Conservation (phyloP, 1,140 invertebrate species). For the Drosophila truncata region DNA sequence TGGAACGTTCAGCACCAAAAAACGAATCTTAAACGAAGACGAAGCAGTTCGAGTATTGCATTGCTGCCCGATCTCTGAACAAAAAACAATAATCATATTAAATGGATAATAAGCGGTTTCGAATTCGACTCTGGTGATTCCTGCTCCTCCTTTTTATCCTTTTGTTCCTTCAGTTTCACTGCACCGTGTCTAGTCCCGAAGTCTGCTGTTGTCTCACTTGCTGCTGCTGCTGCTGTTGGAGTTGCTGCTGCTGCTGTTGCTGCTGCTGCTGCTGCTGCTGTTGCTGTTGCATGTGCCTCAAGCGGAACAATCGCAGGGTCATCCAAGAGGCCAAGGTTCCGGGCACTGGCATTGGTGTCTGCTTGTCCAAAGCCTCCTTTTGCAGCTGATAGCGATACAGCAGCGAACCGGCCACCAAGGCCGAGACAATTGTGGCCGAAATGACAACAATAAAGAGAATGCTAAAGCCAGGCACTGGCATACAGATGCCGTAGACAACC, state of each 20-base stretch:
- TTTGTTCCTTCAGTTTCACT: constrained; percentile 36
- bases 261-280: constrained; percentile 73
- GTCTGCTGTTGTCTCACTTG: constrained; percentile 41
- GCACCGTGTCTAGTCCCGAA: constrained; percentile 69
- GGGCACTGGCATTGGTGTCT: constrained; percentile 86
- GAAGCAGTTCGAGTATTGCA: constrained; percentile 69
- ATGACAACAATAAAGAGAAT: constrained; percentile 94
- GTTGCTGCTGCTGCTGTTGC: constrained; percentile 55
- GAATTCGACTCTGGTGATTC: constrained; percentile 9
- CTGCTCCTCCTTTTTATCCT: neutral
- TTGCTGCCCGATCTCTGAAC: constrained; percentile 65
- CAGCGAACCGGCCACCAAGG: constrained; percentile 91
- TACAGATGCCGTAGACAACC: constrained; percentile 95
- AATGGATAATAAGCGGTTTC: constrained; percentile 43
- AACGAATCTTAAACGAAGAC: constrained; percentile 40
- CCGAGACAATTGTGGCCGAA: constrained; percentile 93
- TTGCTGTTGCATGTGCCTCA: constrained; percentile 85
- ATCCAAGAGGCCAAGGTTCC: constrained; percentile 90
- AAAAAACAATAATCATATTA: constrained; percentile 48
- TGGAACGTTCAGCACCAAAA: constrained; percentile 62
- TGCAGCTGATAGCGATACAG: constrained; percentile 91
- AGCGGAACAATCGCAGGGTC: constrained; percentile 89
- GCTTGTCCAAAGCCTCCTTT: constrained; percentile 87
- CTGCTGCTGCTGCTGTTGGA: constrained; percentile 37
- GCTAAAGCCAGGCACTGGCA: constrained; percentile 95